Evolutionary conservation across 2,797 vertebrate species (phyloP), one percentile per base, ranked within the genome.

Genomic region (Amazona ochrocephala): DNA sequence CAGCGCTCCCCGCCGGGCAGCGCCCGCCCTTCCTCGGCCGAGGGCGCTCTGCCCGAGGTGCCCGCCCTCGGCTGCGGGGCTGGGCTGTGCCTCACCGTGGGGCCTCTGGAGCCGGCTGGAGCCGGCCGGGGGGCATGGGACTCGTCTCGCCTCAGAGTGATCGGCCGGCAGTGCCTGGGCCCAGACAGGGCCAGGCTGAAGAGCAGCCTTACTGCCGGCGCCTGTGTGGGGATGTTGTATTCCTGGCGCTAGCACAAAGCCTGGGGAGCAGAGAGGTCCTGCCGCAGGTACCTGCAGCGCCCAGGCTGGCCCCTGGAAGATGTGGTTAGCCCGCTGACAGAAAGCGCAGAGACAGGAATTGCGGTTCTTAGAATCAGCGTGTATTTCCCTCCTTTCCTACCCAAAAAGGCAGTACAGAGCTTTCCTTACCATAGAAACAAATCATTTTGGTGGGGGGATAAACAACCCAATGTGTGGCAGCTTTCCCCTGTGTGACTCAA

Each of bases 11-110:
- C 3, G 7, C 30, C 11, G 18, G 53, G 30, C 51, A 54, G 30
- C 30, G 11, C 7, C 53, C 53, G 30, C 53, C 30, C 8, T 12
- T 9, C 30, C 53, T 54, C 53, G 20, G 53, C 19, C 30, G 30
- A 32, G 19, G 51, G 18, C 11, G 11, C 53, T 5, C 18, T 32
- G 53, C 44, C 13, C 2, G 2, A 15, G 27, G 58, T 1, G 3
- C 27, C 18, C 1, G 2, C 13, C 24, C 0, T 0, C 2, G 14
- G 23, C 60, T 48, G 24, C 37, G 61, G 60, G 41, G 26, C 65
- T 44, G 20, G 5, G 23, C 34, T 14, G 18, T 17, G 48, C 14
- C 44, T 34, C 4, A 32, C 2, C 4, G 7, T 14, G 22, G 26
- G 20, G 66, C 51, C 1, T 3, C 22, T 14, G 65, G 20, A 20